Conservation (phyloP, 2,113 vertebrate genomes). For the Notothenia coriiceps region DNA sequence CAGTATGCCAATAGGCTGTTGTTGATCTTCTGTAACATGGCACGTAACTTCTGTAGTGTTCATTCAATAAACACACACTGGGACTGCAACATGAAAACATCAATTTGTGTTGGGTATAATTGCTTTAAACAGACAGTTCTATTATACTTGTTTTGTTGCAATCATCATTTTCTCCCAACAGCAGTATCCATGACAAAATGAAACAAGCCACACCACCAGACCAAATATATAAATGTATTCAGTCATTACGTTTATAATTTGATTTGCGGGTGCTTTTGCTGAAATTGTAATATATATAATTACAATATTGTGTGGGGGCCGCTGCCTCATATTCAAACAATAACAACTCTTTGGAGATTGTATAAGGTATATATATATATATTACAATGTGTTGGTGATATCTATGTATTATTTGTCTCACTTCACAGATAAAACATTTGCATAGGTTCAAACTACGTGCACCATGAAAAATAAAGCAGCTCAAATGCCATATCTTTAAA, state of each 20-base stretch:
- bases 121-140: constrained; percentile 6
- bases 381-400: background rate
- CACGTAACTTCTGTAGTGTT: background rate
- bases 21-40: constrained; percentile 9
- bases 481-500: background rate
- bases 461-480: background rate
- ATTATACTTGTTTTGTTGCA: background rate
- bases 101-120: background rate
- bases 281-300: no score
- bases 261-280: background rate
- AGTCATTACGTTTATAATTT: background rate
- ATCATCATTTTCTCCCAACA: background rate
- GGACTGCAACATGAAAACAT: background rate
- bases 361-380: background rate
- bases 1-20: background rate
- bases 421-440: background rate
- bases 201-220: background rate
- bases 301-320: no score
- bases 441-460: background rate
- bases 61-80: background rate
- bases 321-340: background rate
- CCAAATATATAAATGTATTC: background rate
- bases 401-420: background rate
- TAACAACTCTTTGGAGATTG: background rate
- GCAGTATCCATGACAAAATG: background rate